phyloP scores from a whole-genome alignment of 2,113 vertebrate genomes.

The Albula goreensis region DNA sequence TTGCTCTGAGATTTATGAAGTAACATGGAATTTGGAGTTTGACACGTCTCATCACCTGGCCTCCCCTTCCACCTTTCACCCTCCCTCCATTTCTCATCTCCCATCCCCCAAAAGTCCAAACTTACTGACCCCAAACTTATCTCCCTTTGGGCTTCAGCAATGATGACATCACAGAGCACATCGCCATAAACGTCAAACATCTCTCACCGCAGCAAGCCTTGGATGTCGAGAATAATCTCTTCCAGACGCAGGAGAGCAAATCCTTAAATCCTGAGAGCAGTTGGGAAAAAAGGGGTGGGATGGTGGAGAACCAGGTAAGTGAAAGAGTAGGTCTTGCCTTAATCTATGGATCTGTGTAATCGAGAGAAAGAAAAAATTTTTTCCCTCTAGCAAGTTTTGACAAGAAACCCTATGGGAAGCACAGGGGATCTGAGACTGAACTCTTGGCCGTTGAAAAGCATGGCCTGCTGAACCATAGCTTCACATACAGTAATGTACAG shows the following conservation, averaged over 20 bases:
- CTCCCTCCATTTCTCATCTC: neutral
- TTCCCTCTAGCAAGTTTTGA: neutral
- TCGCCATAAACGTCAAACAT: constrained; percentile 42
- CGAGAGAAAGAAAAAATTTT: neutral
- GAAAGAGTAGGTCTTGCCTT: neutral
- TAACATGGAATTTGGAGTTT: neutral
- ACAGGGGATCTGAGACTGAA: neutral
- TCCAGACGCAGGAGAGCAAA: constrained; percentile 26
- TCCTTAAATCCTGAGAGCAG: neutral
- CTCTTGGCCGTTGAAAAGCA: no score
- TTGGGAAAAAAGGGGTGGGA: neutral
- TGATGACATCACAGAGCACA: constrained; percentile 43
- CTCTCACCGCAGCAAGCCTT: constrained; percentile 34
- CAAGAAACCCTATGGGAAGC: neutral
- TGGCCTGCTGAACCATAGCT: neutral
- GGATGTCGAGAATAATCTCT: constrained; percentile 33
- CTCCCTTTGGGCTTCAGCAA: constrained; percentile 17
- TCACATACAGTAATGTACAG: neutral
- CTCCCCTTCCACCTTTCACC: neutral
- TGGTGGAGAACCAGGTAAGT: neutral
- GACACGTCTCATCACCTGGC: neutral
- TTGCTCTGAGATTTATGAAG: neutral
- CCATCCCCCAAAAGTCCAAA: neutral
- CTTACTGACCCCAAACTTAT: constrained; percentile 17
- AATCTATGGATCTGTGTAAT: neutral